Evolutionary conservation across 2,888 invertebrate genomes (phyloP).

Genomic region (Agonopterix heracliana): DNA sequence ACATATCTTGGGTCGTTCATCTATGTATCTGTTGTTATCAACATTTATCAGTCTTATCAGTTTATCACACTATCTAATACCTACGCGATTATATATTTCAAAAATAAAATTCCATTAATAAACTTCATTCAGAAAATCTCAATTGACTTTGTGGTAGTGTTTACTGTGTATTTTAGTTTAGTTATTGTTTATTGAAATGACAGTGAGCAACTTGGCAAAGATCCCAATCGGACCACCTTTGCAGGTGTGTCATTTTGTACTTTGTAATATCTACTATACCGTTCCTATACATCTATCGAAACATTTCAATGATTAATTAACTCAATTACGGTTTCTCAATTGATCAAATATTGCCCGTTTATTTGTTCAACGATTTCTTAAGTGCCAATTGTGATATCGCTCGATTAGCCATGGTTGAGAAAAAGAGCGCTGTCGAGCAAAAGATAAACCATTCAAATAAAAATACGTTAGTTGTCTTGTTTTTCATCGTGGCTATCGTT

Average conservation of each 20-base stretch:
- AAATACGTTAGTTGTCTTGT: too few species aligned
- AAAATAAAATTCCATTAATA: too few species aligned
- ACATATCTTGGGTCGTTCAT: too few species aligned
- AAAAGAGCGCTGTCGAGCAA: not conserved
- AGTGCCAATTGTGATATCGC: not conserved
- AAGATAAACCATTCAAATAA: not conserved
- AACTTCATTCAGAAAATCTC: too few species aligned
- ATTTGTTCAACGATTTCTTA: not conserved
- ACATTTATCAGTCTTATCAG: too few species aligned
- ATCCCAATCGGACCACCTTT: slow-evolving; percentile 45
- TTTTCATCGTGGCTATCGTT: too few species aligned
- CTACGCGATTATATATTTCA: too few species aligned
- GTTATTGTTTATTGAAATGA: slow-evolving; percentile 56
- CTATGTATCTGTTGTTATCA: too few species aligned
- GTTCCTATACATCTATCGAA: slow-evolving; percentile 5
- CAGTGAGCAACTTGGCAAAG: slow-evolving; percentile 46
- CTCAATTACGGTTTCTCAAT: slow-evolving; percentile 9
- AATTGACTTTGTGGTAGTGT: not conserved
- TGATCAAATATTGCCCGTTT: slow-evolving; percentile 1
- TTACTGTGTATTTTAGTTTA: slow-evolving; percentile 17
- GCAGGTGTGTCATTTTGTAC: slow-evolving; percentile 42
- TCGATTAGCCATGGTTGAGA: not conserved
- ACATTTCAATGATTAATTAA: slow-evolving; percentile 20
- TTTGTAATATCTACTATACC: slow-evolving; percentile 3
- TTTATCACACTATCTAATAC: too few species aligned